Evolutionary conservation across 2,113 vertebrate species (phyloP).

Genomic region (Psilopsiagon aurifrons): DNA sequence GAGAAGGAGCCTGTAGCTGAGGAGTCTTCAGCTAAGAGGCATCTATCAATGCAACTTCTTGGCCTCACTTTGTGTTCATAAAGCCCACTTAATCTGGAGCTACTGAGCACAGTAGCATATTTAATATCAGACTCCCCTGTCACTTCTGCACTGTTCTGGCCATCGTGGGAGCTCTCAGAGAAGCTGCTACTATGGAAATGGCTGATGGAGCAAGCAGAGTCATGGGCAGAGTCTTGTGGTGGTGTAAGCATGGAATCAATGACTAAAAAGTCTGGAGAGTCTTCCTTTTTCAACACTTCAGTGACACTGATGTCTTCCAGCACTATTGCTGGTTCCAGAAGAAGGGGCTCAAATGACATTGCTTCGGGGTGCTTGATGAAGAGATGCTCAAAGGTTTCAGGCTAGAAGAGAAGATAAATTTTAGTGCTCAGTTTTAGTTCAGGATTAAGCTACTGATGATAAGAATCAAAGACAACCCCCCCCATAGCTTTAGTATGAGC

Average conservation of each 20-base stretch:
- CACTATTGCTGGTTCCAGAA: constrained; percentile 83
- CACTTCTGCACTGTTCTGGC: neutral
- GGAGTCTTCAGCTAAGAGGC: constrained; percentile 72
- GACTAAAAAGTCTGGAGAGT: neutral
- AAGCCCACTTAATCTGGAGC: constrained; percentile 14
- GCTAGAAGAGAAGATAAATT: constrained; percentile 79
- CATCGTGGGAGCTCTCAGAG: neutral
- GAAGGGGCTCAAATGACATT: constrained; percentile 80
- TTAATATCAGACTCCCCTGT: constrained; percentile 76
- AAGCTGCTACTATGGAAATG: constrained; percentile 23
- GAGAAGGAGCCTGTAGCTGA: constrained; percentile 69
- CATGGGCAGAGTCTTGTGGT: constrained; percentile 22
- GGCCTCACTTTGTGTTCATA: constrained; percentile 42
- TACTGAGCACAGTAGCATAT: constrained; percentile 79
- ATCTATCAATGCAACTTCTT: constrained; percentile 71
- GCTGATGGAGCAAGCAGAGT: constrained; percentile 56
- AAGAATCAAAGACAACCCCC: neutral
- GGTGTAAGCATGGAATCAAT: neutral
- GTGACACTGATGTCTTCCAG: constrained; percentile 84
- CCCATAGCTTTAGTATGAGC: neutral
- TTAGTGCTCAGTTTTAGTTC: constrained; percentile 28
- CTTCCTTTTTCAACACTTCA: constrained; percentile 46
- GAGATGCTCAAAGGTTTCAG: constrained; percentile 84
- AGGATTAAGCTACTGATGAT: neutral
- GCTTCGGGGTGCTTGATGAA: constrained; percentile 79